Base-by-base conservation (phyloP, 2,797 vertebrate genomes). In the Xiphorhynchus erythropygius region DNA sequence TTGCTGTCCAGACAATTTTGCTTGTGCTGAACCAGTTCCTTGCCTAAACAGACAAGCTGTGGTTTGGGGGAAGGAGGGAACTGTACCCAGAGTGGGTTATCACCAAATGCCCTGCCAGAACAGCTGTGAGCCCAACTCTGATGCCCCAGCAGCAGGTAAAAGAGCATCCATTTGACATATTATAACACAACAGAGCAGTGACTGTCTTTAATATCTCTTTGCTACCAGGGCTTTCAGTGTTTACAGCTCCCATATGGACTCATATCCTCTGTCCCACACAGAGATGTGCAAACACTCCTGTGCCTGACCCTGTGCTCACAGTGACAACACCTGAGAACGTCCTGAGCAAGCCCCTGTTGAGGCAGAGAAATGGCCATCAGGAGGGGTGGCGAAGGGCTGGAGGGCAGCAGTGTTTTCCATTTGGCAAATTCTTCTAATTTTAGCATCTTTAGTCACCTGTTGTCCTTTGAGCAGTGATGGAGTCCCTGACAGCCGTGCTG, bases 401-500 rank as follows among this genome's bases (percentile, higher is more conserved):
- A 84, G 59, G 74, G 44, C 87, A 80, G 44, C 44, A 69, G 22
- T 7, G 33, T 27, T 77, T 81, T 93, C 68, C 60, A 32, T 33
- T 46, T 53, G 64, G 46, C 37, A 87, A 53, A 67, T 47, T 56
- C 33, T n/a, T 92, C 67, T 77, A 64, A 83, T 91, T 87, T 68
- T 13, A 77, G 56, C 68, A 70, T 74, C 76, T 85, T 89, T 35
- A 83, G 78, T 70, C 60, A 39, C 87, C 87, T 70, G 44, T 5
- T 80, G 87, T 83, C 82, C 89, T 83, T 27, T 27, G 84, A 95
- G 80, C 84, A 70, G 75, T 10, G 28, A 74, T 0, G 74, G 87
- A 94, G 75, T 10, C 87, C 84, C 84, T 84, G 93, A 64, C 94
- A 93, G 87, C 73, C 47, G 60, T 47, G 55, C 82, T 80, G 84